A percentile compares a stretch with the other conserved stretches of the same genome.
phyloP scores from a whole-genome alignment of 2,113 vertebrate species.

The Tyto alba region DNA sequence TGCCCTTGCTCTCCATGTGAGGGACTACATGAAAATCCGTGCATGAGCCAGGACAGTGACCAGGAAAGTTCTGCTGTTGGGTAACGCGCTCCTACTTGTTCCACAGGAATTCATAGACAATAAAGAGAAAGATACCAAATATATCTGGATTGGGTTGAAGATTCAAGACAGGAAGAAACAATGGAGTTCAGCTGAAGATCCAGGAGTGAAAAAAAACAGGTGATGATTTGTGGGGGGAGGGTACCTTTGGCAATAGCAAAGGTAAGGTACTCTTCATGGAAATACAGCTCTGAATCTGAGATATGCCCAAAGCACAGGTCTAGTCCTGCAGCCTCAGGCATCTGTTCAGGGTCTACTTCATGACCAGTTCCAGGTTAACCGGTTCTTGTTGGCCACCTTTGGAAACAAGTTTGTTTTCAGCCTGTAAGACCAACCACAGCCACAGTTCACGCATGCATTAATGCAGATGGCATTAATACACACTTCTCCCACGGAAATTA shows the following conservation, averaged over 20 bases:
- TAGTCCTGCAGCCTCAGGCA: neutral
- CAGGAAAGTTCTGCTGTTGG: neutral
- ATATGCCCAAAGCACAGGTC: neutral
- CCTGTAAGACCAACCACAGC: neutral
- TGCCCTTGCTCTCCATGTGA: neutral
- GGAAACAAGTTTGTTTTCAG: neutral
- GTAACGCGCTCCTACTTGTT: neutral
- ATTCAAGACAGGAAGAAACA: neutral
- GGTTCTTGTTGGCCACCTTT: neutral
- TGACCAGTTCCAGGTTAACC: neutral
- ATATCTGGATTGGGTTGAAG: neutral
- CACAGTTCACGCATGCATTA: neutral
- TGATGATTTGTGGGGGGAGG: neutral
- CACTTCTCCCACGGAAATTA: neutral
- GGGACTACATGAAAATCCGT: neutral
- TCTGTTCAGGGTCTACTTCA: neutral
- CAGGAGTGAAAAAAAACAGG: neutral
- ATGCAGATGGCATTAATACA: neutral
- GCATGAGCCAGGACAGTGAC: neutral
- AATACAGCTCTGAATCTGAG: neutral
- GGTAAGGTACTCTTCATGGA: neutral
- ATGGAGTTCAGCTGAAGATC: neutral
- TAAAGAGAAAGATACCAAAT: constrained; percentile 32
- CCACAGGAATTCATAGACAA: constrained; percentile 51
- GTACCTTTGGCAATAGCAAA: neutral